These are phyloP conservation scores for Tupaia tana DNA, from an alignment of 2,113 vertebrate species.

Conservation along the genomic window DNA sequence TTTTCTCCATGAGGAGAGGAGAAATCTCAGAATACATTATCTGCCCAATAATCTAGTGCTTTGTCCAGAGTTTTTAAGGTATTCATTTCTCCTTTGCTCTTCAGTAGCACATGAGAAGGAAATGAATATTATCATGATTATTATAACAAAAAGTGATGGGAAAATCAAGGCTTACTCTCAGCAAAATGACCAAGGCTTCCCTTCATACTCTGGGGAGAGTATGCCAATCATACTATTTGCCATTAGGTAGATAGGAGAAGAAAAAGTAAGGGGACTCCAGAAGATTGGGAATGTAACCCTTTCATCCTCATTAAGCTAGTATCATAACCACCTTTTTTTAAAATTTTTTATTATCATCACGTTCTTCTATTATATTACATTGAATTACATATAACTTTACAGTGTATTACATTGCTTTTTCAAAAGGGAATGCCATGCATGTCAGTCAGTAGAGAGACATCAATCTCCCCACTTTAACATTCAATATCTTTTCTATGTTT, in stretches of 20 bases:
- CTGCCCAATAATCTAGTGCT: background rate
- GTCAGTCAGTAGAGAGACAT: too few relatives aligned
- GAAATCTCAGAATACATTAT: background rate
- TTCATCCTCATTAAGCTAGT: slow-evolving; percentile 6
- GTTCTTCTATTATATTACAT: too few relatives aligned
- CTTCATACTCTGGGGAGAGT: background rate
- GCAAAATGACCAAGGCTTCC: background rate
- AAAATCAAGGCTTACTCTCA: slow-evolving; percentile 3
- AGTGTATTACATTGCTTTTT: too few relatives aligned
- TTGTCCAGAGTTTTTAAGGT: background rate
- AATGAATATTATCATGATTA: background rate
- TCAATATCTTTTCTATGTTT: too few relatives aligned
- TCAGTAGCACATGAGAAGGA: background rate
- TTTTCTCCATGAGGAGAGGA: background rate
- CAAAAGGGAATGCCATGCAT: too few relatives aligned
- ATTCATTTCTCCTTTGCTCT: slow-evolving; percentile 8
- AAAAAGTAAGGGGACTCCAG: background rate
- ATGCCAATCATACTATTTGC: background rate
- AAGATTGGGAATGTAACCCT: background rate
- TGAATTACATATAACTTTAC: too few relatives aligned
- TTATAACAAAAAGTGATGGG: background rate
- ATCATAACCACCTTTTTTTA: background rate
- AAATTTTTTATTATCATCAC: too few relatives aligned
- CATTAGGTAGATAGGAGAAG: background rate
- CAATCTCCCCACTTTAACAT: too few relatives aligned